Evolutionary conservation across 2,797 vertebrate genomes (phyloP), one percentile per base, ranked within the genome.

Genomic region (Loriculus beryllinus): DNA sequence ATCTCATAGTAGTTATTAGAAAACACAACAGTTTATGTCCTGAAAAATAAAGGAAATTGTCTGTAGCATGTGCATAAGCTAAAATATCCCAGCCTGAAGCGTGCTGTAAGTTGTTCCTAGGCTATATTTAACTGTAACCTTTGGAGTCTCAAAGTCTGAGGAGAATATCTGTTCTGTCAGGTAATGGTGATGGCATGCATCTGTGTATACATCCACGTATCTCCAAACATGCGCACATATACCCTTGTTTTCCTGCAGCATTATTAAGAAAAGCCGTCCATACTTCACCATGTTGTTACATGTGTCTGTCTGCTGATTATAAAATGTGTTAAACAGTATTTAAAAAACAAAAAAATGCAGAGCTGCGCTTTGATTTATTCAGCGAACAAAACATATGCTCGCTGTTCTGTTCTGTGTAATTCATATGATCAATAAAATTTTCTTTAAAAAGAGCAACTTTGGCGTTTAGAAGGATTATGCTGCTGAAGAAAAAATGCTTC

Each of bases 281-380:
- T 98, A 92, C 97, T 97, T 98, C 97, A 94, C 96, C 96, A 97
- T 97, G 97, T 97, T 98, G 98, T 98, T 98, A 96, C 97, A 97
- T 97, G 97, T 97, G 97, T 97, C 98, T 98, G 97, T 98, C 97
- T 98, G 97, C 97, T 98, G 98, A 98, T 98, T 98, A 98, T 97
- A 97, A 98, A 98, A 98, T 97, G 98, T 98, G 98, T 97, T 98
- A 97, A 98, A 94, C 98, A 97, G 97, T 98, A 98, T 98, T 98
- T 98, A 98, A 98, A 97, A 98, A 97, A 98, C 97, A 98, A 98
- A 95, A 97, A 98, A 97, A 97, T 97, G 96, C 97, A 97, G 97
- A 96, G 94, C 97, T 96, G 96, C 95, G 95, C 97, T 98, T 98
- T 98, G 98, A 98, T 98, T 98, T 98, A 98, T 98, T 98, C 98